Base-by-base conservation (phyloP, 2,888 invertebrate genomes). In the Sarcophaga carnaria region DNA sequence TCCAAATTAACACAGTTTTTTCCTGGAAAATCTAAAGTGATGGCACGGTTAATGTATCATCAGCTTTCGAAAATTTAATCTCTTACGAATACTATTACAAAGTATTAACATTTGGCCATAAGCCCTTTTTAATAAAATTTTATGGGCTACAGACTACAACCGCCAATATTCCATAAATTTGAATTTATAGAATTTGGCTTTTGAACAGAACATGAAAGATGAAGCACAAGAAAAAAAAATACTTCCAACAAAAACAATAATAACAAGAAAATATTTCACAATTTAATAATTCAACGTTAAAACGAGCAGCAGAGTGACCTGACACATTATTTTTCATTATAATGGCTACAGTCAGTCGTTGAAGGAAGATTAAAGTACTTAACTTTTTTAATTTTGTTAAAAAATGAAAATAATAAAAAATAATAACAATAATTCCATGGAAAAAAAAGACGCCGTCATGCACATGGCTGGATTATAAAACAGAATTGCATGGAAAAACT, bases 381-480 rank as follows among this genome's bases (percentile, higher is more conserved):
- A 84, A 84, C 83, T 84, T 84, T 84, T 84, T 84, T 84, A 80
- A 84, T 84, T 79, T 80, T 66, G 64, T 76, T 84, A 17, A 11
- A 22, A 10, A 62, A 62, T 4, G n/a, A n/a, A 62, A 62, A n/a
- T 17, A 62, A 14, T 62, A 62, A n/a, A 62, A 62, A n/a, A 62
- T 37, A 37, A 37, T 37, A 37, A 62, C 17, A 62, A 62, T 67
- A 27, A 66, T 20, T 45, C 22, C 20, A 69, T 63, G 74, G 17
- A 14, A 14, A 54, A 54, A 49, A 62, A 45, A 47, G 17, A 63
- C 22, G 74, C 67, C 67, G 59, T 25, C 69, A 47, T 74, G 64
- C 74, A 75, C 8, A 37, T 27, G 17, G 54, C 54, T 54, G 54
- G 54, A 3, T 14, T 54, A 54, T 54, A 17, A 54, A 17, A 17